Evolutionary conservation across 2,797 vertebrate genomes (phyloP), one percentile per base, ranked within the genome.

Genomic region (Margarornis squamiger): DNA sequence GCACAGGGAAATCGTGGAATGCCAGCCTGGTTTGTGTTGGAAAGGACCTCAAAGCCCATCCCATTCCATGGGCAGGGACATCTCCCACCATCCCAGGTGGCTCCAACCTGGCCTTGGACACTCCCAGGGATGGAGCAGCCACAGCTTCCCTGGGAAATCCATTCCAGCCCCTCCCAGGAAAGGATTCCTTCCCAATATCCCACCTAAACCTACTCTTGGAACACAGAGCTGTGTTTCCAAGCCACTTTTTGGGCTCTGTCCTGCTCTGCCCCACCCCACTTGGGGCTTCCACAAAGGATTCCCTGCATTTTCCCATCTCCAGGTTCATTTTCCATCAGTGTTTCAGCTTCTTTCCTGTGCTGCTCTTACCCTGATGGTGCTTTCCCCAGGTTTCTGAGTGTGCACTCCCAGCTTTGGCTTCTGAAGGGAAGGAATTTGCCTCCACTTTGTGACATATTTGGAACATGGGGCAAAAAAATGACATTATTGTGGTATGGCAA

Each of bases 401-500:
- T 10, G 48, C 48, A 27, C 52, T 20, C 78, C 30, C 67, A 20
- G 3, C 8, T 8, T 38, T 20, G 12, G 12, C 27, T 13, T 11
- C 52, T 45, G 27, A 61, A 73, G 38, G 41, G 57, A 38, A 52
- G 54, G 51, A 70, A 39, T 26, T 11, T 32, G 2, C 45, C 43
- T 62, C 39, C 15, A 3, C 63, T 78, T 34, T 1, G 1, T 12
- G 10, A 7, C 23, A 5, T 12, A 18, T 58, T 59, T 46, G 51
- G 27, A 45, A 26, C 1, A 27, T 49, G 18, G 36, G n/a, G 7
- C 1, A 6, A 49, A 6, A 15, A 73, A 54, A 30, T 10, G 17
- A 39, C 32, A 6, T 52, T 8, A 0, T 11, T 7, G 5, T 43
- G 7, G 23, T 8, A 3, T 9, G 26, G 23, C 1, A 6, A 5